A percentile compares a stretch with the other conserved stretches of the same genome.
phyloP scores from a whole-genome alignment of 2,113 vertebrate species.

The Lagenorhynchus albirostris region DNA sequence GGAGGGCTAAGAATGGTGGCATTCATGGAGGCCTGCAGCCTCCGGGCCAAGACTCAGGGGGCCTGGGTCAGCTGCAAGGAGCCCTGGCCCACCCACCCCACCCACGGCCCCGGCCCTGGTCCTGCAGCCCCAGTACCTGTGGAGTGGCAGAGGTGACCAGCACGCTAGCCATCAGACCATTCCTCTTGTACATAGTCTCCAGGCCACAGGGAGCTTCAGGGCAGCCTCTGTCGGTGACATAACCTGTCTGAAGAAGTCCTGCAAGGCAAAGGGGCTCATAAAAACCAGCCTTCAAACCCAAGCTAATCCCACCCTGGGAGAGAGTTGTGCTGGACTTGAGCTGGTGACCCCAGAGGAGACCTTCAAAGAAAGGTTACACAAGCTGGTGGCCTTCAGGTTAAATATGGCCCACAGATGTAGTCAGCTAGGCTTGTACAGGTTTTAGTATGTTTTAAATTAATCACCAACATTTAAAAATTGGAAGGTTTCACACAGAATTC shows the following conservation, averaged over 20 bases:
- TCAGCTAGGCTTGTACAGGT: background rate
- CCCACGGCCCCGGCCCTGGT: background rate
- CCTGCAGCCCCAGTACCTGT: slow-evolving; percentile 80
- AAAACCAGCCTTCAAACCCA: slow-evolving; percentile 21
- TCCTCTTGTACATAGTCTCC: slow-evolving; percentile 88
- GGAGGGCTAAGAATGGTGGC: background rate
- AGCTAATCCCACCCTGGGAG: background rate
- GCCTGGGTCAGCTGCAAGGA: slow-evolving; percentile 22
- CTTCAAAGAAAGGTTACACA: background rate
- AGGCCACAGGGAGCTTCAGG: slow-evolving; percentile 75
- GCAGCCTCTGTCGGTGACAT: slow-evolving; percentile 77
- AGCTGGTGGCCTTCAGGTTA: background rate
- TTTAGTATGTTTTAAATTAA: background rate
- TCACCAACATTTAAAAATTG: background rate
- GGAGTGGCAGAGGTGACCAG: slow-evolving; percentile 86
- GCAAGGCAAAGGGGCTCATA: slow-evolving; percentile 71
- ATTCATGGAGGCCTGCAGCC: slow-evolving; percentile 8
- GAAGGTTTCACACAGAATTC: background rate
- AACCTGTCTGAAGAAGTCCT: slow-evolving; percentile 78
- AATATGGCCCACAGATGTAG: background rate
- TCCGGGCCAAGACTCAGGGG: background rate
- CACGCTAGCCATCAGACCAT: slow-evolving; percentile 88
- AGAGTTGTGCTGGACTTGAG: background rate
- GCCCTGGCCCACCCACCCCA: background rate
- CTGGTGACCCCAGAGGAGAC: background rate